Evolutionary conservation across 2,113 vertebrate species (phyloP).

Genomic region (Tilapia sparmanii): DNA sequence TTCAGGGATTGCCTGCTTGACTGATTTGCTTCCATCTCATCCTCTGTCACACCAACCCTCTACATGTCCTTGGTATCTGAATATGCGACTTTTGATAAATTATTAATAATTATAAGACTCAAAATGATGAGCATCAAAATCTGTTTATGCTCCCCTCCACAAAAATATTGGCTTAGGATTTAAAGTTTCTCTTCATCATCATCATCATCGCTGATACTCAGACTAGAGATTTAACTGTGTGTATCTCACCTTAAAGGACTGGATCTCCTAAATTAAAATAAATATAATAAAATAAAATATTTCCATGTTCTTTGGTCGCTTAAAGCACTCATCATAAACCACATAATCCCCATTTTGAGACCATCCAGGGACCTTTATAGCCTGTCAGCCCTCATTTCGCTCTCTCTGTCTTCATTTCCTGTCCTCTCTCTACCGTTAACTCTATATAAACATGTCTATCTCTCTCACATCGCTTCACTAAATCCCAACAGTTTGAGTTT

Average conservation of each 20-base stretch:
- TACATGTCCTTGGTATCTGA: not conserved
- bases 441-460: accelerated
- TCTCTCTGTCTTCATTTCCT: not conserved
- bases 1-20: not conserved
- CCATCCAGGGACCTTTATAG: not conserved
- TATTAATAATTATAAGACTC: not conserved
- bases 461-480: not conserved
- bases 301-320: not conserved
- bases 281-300: not conserved
- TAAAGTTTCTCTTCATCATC: not conserved
- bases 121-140: not conserved
- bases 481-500: not conserved
- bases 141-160: not conserved
- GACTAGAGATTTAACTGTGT: not conserved
- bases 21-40: not conserved
- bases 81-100: not conserved
- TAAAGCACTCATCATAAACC: not conserved
- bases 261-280: not conserved
- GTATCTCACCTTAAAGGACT: not conserved
- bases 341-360: not conserved
- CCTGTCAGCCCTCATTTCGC: accelerated
- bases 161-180: not conserved
- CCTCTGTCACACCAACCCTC: not conserved
- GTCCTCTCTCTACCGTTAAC: not conserved
- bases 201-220: not conserved